Base-by-base conservation (phyloP, 2,797 vertebrate genomes). In the Gadopsis bispinosus region DNA sequence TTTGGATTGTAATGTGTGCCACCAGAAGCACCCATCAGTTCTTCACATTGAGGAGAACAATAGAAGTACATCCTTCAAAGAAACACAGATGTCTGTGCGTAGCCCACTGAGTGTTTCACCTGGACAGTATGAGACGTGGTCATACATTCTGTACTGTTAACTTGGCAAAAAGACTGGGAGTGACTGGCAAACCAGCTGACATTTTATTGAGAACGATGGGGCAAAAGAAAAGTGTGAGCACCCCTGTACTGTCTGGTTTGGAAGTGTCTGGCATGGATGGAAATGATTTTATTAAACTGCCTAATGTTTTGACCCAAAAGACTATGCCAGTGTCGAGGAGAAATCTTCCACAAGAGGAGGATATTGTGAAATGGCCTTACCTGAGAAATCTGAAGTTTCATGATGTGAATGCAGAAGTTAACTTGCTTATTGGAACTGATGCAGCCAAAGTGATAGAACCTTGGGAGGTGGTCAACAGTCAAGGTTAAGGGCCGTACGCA, bases 1-100 rank as follows among this genome's bases (percentile, higher is more conserved):
- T 14, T 54, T 72, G 61, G 69, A 45, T 50, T 75, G 73, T 7
- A 48, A 29, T 13, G 63, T 61, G 22, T 86, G 77, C 67, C 26
- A 50, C 26, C 45, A 61, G 37, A 75, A 31, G 19, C 80, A 75
- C 7, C 67, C 69, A 33, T 74, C 39, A 56, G 62, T 55, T 10
- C 51, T 74, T 7, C 45, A 71, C 60, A 53, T 13, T 53, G 22
- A 13, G 9, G 4, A 0, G 22, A 53, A 53, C n/a, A 11, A 50
- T 50, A 50, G 1, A 50, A 20, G 50, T 22, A 22, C n/a, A 22
- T 13, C 20, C 22, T 53, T 53, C 17, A 26, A 53, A 13, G 51
- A 53, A 53, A 12, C 22, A 53, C 22, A 26, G 7, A 12, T 5
- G 13, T 53, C 22, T 26, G 11, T 53, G 51, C 22, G n/a, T 10